These are phyloP conservation scores for Oreochromis spilurus DNA, from an alignment of 2,113 vertebrate genomes.

Conservation along the genomic window DNA sequence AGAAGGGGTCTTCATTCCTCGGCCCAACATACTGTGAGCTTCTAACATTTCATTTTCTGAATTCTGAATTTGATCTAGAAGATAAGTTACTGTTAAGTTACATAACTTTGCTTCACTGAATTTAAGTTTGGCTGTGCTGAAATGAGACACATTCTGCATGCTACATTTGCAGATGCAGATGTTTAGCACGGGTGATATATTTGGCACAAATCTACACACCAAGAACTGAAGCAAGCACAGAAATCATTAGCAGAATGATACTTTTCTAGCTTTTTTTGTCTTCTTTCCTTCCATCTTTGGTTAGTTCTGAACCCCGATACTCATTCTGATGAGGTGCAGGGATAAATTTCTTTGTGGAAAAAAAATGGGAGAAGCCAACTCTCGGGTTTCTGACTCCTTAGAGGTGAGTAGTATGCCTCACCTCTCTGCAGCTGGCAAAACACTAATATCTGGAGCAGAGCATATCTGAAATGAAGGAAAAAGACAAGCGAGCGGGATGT, in stretches of 20 bases:
- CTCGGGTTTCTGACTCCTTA: conserved; percentile 20
- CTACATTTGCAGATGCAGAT: background rate
- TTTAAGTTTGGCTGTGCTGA: background rate
- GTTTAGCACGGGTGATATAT: background rate
- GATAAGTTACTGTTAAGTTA: background rate
- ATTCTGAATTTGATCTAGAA: background rate
- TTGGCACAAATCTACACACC: background rate
- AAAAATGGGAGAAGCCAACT: background rate
- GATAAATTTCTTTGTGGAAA: background rate
- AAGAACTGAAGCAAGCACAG: background rate
- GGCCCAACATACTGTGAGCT: background rate
- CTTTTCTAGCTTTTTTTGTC: background rate
- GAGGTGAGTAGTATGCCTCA: background rate
- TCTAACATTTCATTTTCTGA: background rate
- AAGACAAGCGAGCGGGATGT: background rate
- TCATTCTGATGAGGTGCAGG: background rate
- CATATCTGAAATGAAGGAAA: conserved; percentile 1
- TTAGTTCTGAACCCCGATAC: background rate
- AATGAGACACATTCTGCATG: background rate
- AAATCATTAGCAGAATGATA: background rate
- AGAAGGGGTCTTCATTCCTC: background rate
- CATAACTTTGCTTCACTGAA: no score
- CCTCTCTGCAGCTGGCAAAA: background rate
- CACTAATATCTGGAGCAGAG: conserved; percentile 31
- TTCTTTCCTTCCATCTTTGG: background rate